Conservation (phyloP, 1,140 invertebrate species). For the Meloidogyne chitwoodi region DNA sequence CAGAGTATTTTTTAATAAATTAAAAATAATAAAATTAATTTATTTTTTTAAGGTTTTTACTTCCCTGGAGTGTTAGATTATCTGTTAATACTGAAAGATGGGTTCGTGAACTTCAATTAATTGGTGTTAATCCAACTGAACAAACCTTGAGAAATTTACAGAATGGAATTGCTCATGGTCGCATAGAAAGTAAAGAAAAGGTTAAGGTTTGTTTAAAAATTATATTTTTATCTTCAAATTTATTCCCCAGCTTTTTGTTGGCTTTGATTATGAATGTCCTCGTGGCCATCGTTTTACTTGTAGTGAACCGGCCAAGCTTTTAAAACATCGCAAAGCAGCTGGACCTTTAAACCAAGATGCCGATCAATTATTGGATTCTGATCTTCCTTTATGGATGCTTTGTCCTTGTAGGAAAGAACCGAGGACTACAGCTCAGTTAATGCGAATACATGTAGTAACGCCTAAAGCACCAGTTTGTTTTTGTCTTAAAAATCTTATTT, state of each 20-base stretch:
- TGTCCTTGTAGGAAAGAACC: slow-evolving; percentile 61
- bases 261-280: slow-evolving; percentile 92
- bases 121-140: slow-evolving; percentile 21
- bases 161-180: slow-evolving; percentile 32
- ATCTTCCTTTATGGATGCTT: slow-evolving; percentile 60
- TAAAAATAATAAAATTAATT: background rate
- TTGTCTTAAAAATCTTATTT: too few relatives aligned
- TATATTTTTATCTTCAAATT: background rate
- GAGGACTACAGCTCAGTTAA: slow-evolving; percentile 72
- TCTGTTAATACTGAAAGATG: slow-evolving; percentile 62
- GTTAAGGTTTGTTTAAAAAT: slow-evolving; percentile 44
- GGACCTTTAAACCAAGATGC: slow-evolving; percentile 69
- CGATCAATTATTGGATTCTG: slow-evolving; percentile 22
- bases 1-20: slow-evolving; percentile 66
- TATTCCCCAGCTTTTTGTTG: slow-evolving; percentile 77
- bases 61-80: slow-evolving; percentile 90
- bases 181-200: slow-evolving; percentile 55
- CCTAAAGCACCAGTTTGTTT: slow-evolving; percentile 78
- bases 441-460: slow-evolving; percentile 86
- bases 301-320: slow-evolving; percentile 77
- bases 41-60: slow-evolving; percentile 68
- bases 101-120: slow-evolving; percentile 62
- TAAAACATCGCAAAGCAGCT: slow-evolving; percentile 70
- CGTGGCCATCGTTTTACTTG: slow-evolving; percentile 91
- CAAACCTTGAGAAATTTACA: slow-evolving; percentile 27